A percentile compares a stretch with the other conserved stretches of the same genome.
phyloP scores from a whole-genome alignment of 2,797 vertebrate genomes.

The Tiaroga cobitis region DNA sequence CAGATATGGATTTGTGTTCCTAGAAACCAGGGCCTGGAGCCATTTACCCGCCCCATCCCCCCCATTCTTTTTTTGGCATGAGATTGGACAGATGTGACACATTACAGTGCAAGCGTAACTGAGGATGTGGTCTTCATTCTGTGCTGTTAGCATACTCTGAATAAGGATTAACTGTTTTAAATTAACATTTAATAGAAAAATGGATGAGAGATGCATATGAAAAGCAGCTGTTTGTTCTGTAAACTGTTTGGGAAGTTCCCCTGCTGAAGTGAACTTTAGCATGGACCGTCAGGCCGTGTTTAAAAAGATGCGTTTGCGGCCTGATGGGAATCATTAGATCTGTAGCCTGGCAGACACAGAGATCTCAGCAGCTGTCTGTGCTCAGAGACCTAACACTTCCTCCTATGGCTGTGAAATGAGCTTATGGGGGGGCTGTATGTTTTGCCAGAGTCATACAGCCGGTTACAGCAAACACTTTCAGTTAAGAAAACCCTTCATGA shows the following conservation, averaged over 20 bases:
- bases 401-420: conserved; percentile 15
- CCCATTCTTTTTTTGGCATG: conserved; percentile 4
- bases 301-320: not conserved
- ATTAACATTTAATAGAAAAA: not conserved
- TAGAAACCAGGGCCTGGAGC: conserved; percentile 57
- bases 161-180: conserved; percentile 28
- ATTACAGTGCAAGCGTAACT: conserved; percentile 42
- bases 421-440: conserved; percentile 1
- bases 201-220: conserved; percentile 14
- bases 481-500: not conserved
- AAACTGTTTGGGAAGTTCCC: conserved; percentile 32
- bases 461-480: not conserved
- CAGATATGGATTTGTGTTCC: conserved; percentile 57
- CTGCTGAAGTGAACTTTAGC: conserved; percentile 21
- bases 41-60: conserved; percentile 16
- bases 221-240: conserved; percentile 38
- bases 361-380: conserved; percentile 21
- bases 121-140: conserved; percentile 36
- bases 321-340: conserved; percentile 32
- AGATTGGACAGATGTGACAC: conserved; percentile 52
- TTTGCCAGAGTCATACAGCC: not conserved
- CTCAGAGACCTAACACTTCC: conserved; percentile 4
- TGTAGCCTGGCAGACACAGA: conserved; percentile 19
- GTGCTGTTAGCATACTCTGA: conserved; percentile 4
- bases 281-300: not conserved